Base-by-base conservation (phyloP, 2,113 vertebrate species). In the Asarcornis scutulata region DNA sequence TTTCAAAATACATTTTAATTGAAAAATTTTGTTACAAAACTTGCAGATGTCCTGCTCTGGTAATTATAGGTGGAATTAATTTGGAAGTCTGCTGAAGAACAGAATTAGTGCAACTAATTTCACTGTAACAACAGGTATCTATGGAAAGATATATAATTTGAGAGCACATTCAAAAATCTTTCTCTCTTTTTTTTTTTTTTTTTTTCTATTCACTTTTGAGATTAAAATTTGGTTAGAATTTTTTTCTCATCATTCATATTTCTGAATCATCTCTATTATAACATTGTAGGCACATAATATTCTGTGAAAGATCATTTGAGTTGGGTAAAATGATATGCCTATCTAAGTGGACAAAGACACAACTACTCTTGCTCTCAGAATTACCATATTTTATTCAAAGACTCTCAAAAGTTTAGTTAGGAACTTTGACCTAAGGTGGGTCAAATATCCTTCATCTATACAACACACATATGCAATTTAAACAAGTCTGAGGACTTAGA, bases 1-100 rank as follows among this genome's bases (percentile, higher is more conserved):
- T 88, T 91, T 88, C 68, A 86, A 85, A 88, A 92, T 74, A 46
- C 7, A 79, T 38, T 68, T 83, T 76, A 82, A 83, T 73, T 85
- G 55, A 73, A 55, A 93, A 38, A 34, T 82, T 71, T 67, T 92
- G 11, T 75, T 82, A 42, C 20, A 87, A 92, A 86, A 73, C 17
- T 93, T 83, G 22, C 42, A 26, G 15, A 48, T 76, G 82, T 26
- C 42, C 38, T 64, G 74, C 27, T 18, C 32, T 4, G 5, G 16
- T 91, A 85, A 93, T 87, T 72, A 52, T 48, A 78, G 11, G 4
- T 48, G 58, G 22, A 60, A 80, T 74, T 85, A 88, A 94, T 80
- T 88, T 93, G 25, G 7, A 96, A 76, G 6, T 29, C 23, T 66
- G 26, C 20, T 85, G 17, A 23, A 88, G 36, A 88, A 88, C 16